Conservation (phyloP, 1,140 invertebrate genomes). For the Leptinotarsa texana region DNA sequence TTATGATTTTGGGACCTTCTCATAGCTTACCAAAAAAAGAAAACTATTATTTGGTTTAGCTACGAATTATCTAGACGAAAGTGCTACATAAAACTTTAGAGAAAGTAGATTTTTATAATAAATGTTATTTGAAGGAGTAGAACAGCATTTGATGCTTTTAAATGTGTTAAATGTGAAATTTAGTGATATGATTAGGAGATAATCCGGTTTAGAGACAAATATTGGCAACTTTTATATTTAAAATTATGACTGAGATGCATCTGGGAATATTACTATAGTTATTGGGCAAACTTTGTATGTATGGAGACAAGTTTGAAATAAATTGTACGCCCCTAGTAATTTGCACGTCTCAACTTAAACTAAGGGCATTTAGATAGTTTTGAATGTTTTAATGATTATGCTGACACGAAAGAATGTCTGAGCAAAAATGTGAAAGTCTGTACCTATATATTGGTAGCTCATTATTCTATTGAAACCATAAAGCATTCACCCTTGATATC, state of each 20-base stretch:
- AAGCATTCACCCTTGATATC: not conserved
- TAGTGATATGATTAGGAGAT: not conserved
- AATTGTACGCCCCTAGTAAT: too few relatives aligned
- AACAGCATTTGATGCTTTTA: not conserved
- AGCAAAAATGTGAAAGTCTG: not conserved
- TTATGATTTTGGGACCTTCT: too few relatives aligned
- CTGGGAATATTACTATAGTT: too few relatives aligned
- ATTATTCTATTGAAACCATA: not conserved
- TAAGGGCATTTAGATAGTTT: too few relatives aligned
- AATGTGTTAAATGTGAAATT: not conserved
- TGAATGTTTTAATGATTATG: too few relatives aligned
- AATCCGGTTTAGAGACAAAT: not conserved
- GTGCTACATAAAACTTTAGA: not conserved
- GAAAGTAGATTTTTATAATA: not conserved
- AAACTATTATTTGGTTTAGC: too few relatives aligned
- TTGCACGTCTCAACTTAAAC: too few relatives aligned
- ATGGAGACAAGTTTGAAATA: too few relatives aligned
- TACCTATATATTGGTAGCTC: not conserved
- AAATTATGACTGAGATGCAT: not conserved
- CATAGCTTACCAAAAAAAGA: too few relatives aligned
- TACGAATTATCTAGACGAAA: not conserved
- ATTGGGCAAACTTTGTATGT: too few relatives aligned
- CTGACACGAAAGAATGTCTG: not conserved
- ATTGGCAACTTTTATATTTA: not conserved
- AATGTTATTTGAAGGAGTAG: not conserved